These are phyloP conservation scores for Brachypodius melanocephalos DNA, from an alignment of 2,113 vertebrate genomes.

Conservation along the genomic window DNA sequence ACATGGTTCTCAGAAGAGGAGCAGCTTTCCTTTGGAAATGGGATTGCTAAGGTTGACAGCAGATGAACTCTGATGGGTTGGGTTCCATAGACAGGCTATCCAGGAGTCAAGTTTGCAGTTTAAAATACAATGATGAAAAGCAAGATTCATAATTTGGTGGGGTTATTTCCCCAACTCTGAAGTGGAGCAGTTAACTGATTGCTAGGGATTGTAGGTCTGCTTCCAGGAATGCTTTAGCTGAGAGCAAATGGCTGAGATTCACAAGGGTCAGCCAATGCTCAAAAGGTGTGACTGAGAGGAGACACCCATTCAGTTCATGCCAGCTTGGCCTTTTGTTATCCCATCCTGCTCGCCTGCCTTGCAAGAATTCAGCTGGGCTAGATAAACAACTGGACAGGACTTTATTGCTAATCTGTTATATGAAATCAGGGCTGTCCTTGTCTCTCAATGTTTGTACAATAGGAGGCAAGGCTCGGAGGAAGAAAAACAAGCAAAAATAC, in stretches of 20 bases:
- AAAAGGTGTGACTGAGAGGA: not conserved
- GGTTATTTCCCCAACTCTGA: not conserved
- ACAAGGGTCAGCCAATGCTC: not conserved
- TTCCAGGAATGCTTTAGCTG: not conserved
- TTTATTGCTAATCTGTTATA: not conserved
- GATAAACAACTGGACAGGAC: not conserved
- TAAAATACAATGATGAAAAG: not conserved
- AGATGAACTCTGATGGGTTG: not conserved
- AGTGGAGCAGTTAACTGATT: not conserved
- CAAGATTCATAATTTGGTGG: not conserved
- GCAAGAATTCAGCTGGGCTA: not conserved
- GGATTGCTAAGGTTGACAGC: not conserved
- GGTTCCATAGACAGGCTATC: not conserved
- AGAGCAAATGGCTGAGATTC: not conserved
- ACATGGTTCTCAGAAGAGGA: not conserved
- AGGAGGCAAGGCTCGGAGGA: not conserved
- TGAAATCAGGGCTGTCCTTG: not conserved
- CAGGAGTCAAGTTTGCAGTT: not conserved
- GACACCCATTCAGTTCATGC: not conserved
- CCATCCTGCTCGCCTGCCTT: not conserved
- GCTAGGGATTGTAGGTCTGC: not conserved
- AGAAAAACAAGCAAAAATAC: not conserved
- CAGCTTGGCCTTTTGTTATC: not conserved
- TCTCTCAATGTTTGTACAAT: not conserved
- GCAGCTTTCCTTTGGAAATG: not conserved